These are phyloP conservation scores for Sigmodon hispidus DNA, from an alignment of 2,113 vertebrate species.

Conservation along the genomic window DNA sequence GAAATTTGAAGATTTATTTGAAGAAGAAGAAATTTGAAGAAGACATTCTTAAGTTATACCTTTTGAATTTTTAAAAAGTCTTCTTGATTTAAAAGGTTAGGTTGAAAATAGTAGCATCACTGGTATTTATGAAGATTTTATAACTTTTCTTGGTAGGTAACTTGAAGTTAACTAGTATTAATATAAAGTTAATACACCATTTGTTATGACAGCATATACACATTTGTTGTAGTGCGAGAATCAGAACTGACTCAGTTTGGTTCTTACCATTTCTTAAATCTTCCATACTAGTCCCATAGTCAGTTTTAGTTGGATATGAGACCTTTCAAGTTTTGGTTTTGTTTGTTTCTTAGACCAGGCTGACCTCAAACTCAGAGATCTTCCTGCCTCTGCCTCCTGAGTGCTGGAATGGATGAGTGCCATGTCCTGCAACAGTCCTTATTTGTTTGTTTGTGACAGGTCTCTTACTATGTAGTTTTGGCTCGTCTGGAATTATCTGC, in stretches of 20 bases:
- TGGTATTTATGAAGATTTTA: conserved; percentile 31
- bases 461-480: background rate
- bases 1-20: background rate
- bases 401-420: background rate
- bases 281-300: background rate
- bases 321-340: background rate
- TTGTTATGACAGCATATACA: rapidly evolving
- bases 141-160: conserved; percentile 8
- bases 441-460: background rate
- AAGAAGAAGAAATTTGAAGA: too few relatives aligned
- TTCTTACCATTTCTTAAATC: background rate
- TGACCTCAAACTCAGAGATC: background rate
- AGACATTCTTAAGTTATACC: background rate
- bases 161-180: background rate
- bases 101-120: background rate
- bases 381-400: background rate
- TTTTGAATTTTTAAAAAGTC: background rate
- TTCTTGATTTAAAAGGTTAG: background rate
- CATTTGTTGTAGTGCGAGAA: background rate
- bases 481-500: background rate
- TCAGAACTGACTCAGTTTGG: background rate
- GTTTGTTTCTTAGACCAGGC: background rate
- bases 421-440: background rate
- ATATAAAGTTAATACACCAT: background rate
- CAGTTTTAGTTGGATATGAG: background rate